Evolutionary conservation across 2,888 invertebrate species (phyloP), one percentile per base, ranked within the genome.

Genomic region (Eupsilia transversa): DNA sequence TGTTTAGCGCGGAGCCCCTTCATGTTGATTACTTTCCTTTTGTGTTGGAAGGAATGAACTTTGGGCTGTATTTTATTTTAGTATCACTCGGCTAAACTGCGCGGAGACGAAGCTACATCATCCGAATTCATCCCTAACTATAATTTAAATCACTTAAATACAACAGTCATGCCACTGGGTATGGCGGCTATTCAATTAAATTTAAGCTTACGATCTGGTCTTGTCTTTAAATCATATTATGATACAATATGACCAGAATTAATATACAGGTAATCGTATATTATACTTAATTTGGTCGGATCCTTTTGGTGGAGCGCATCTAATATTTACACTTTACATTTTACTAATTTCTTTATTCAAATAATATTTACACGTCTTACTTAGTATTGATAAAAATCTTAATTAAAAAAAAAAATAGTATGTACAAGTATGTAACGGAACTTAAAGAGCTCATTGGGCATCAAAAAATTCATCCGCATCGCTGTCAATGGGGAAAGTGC

Each of bases 1-100:
- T 30, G 65, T 23, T 49, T 38, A 65, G 76, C 65, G 56, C 56
- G 41, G 23, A 30, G 27, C 46, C 6, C 20, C 52, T 60, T 77
- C 63, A 72, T 54, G 72, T 77, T 86, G 81, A 87, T 86, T 86
- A 84, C 85, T 84, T 81, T 82, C 63, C 77, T 73, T 83, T 80
- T 83, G 81, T 75, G 76, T 76, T 59, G 57, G 67, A 78, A 72
- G 54, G 52, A 75, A 82, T 79, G 57, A 79, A 77, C 77, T 85
- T 84, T 79, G n/a, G 64, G 52, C 12, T 68, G 72, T 67, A 69
- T 68, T 72, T 49, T 69, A 66, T 64, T 65, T 43, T 61, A 12
- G n/a, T 64, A 65, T 61, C 43, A 52, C 52, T 64, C 38, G 61
- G n/a, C 52, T 43, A 71, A 69, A 60, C 74, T 6, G 30, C 7